A percentile compares a stretch with the other conserved stretches of the same genome.
Evolutionary conservation across 2,888 invertebrate genomes (phyloP).

Genomic region (Noctua pronuba): DNA sequence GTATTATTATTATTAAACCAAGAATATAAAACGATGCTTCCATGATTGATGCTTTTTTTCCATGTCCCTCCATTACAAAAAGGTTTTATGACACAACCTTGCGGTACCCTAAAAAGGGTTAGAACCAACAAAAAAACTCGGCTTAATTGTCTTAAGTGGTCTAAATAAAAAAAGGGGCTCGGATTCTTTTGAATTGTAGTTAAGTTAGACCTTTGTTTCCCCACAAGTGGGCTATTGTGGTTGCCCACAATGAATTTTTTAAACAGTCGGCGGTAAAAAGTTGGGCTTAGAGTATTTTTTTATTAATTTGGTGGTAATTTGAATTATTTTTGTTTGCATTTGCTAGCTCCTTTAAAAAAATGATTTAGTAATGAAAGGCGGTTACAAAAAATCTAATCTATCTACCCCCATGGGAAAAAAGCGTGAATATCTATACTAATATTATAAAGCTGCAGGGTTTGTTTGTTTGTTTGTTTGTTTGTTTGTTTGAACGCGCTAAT

Average conservation of each 20-base stretch:
- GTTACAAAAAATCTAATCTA: neutral
- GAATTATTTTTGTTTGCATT: conserved; percentile 19
- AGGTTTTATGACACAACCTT: conserved; percentile 30
- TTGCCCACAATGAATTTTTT: conserved; percentile 69
- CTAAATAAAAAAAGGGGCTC: conserved; percentile 74
- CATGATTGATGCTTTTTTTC: too few species aligned
- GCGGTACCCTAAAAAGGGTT: conserved; percentile 71
- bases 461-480: too few species aligned
- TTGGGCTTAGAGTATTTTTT: conserved; percentile 33
- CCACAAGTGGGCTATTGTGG: conserved; percentile 72
- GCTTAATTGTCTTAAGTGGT: conserved; percentile 84
- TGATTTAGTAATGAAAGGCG: neutral
- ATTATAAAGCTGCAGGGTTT: too few species aligned
- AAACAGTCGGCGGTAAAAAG: conserved; percentile 43
- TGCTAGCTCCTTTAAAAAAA: neutral
- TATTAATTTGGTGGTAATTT: conserved; percentile 21
- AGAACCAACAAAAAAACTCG: conserved; percentile 73
- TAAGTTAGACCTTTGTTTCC: conserved; percentile 74
- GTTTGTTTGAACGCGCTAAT: too few species aligned
- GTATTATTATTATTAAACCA: too few species aligned
- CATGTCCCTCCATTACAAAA: conserved; percentile 3
- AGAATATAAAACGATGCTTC: neutral
- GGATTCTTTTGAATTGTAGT: conserved; percentile 73
- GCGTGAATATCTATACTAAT: too few species aligned
- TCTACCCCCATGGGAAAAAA: neutral